phyloP scores from a whole-genome alignment of 2,888 invertebrate genomes.

The Drosophila prostipennis region DNA sequence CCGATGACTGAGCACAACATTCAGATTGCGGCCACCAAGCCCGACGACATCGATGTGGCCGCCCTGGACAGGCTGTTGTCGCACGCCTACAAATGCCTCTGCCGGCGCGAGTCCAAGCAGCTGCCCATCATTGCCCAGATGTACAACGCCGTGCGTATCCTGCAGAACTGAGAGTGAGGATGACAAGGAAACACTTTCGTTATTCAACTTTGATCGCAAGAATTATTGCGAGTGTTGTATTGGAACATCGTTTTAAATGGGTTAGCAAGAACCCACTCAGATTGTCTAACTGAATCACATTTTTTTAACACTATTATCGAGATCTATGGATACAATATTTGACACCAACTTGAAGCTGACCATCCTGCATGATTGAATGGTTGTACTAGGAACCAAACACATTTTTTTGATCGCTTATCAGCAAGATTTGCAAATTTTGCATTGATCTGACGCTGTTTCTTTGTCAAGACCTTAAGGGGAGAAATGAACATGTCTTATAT shows the following conservation, averaged over 20 bases:
- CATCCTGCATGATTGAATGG: not conserved
- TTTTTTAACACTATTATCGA: not conserved
- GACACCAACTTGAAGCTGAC: no score
- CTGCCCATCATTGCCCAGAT: constrained; percentile 85
- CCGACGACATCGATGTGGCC: constrained; percentile 79
- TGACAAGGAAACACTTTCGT: constrained; percentile 24
- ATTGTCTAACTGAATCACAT: not conserved
- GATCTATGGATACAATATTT: not conserved
- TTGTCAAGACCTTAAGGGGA: no score
- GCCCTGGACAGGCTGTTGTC: constrained; percentile 83
- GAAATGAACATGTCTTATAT: not conserved
- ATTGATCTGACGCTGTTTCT: no score
- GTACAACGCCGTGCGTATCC: constrained; percentile 84
- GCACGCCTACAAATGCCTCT: constrained; percentile 83
- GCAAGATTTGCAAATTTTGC: no score
- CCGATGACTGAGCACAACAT: constrained; percentile 48
- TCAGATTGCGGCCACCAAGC: constrained; percentile 76
- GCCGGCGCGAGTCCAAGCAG: constrained; percentile 82
- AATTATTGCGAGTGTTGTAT: not conserved
- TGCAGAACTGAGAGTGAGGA: constrained; percentile 63
- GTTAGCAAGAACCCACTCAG: not conserved
- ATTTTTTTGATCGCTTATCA: no score
- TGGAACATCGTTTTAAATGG: not conserved
- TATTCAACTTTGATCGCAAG: not conserved
- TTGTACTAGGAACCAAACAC: not conserved